Conservation (phyloP, 2,113 vertebrate genomes). For the Budorcas taxicolor region DNA sequence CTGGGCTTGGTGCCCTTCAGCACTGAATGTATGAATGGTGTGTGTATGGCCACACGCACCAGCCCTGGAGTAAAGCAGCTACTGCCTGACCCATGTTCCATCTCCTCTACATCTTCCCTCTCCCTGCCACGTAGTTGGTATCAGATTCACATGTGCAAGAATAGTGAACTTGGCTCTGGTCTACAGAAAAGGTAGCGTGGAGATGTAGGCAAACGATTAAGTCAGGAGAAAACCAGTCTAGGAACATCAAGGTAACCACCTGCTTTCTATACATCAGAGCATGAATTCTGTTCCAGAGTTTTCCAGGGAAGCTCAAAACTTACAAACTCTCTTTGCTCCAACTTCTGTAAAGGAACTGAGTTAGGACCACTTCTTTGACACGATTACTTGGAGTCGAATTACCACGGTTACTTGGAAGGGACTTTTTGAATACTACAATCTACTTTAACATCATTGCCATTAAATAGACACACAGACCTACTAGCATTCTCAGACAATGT, state of each 20-base stretch:
- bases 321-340: background rate
- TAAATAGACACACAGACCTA: background rate
- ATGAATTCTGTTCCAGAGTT: conserved; percentile 17
- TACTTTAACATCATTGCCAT: background rate
- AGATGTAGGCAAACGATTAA: background rate
- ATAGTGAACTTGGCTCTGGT: background rate
- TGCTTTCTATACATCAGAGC: background rate
- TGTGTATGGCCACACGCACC: background rate
- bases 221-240: background rate
- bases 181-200: background rate
- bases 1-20: background rate
- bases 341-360: background rate
- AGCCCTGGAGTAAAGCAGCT: background rate
- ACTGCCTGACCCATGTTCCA: background rate
- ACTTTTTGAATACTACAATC: background rate
- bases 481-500: background rate
- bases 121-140: background rate
- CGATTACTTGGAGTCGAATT: background rate
- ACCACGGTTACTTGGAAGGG: background rate
- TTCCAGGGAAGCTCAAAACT: background rate
- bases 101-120: background rate
- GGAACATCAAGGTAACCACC: background rate
- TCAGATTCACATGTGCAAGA: background rate
- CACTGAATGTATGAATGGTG: background rate
- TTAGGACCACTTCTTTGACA: background rate